phyloP scores from a whole-genome alignment of 2,888 invertebrate species.

The Cartodere bifasciata region DNA sequence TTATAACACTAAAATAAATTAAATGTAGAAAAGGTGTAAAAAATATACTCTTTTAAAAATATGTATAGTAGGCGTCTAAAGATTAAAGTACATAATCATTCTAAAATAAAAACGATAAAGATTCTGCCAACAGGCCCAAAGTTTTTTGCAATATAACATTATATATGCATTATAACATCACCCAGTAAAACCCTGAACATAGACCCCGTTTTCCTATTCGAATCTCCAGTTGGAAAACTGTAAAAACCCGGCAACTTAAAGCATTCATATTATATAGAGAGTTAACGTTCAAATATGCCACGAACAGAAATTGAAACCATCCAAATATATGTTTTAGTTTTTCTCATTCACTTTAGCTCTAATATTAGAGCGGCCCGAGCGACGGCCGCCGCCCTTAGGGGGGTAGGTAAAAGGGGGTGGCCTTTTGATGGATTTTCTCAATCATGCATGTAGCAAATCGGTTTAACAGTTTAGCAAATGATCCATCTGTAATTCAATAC shows the following conservation, averaged over 20 bases:
- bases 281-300: conserved; percentile 38
- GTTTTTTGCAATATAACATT: conserved; percentile 37
- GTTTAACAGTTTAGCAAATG: too few species aligned
- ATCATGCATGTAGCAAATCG: too few species aligned
- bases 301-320: conserved; percentile 37
- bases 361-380: conserved; percentile 16
- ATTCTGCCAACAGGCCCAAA: conserved; percentile 22
- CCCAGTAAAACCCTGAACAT: conserved; percentile 22
- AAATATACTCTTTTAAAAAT: too few species aligned
- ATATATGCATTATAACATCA: conserved; percentile 37
- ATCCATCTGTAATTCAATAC: too few species aligned
- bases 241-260: conserved; percentile 33
- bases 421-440: too few species aligned
- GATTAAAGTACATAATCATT: too few species aligned
- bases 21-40: too few species aligned
- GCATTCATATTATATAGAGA: conserved; percentile 37
- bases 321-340: conserved; percentile 35
- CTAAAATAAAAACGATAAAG: too few species aligned
- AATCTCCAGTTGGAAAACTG: conserved; percentile 29
- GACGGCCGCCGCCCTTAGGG: conserved; percentile 9
- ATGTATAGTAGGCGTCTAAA: too few species aligned
- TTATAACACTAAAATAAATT: too few species aligned
- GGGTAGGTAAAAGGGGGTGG: conserved; percentile 1
- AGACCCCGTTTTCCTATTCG: conserved; percentile 20
- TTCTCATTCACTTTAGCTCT: too few species aligned